A percentile compares a stretch with the other conserved stretches of the same genome.
Conservation (phyloP, 2,888 invertebrate species). For the Philhelius pedissequus region DNA sequence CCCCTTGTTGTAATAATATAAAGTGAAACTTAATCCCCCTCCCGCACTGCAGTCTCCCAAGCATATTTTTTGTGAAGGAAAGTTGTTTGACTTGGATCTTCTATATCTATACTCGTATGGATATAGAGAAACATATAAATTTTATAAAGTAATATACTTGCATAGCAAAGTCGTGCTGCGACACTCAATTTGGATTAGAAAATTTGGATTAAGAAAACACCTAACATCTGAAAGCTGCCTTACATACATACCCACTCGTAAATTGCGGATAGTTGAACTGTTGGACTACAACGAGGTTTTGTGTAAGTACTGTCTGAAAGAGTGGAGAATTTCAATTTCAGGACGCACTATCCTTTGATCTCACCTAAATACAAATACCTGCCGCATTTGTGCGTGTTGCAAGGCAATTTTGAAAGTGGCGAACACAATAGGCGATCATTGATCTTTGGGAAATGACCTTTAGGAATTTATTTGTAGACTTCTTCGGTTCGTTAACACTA, state of each 20-base stretch:
- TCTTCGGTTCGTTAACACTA: not conserved
- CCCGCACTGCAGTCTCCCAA: not conserved
- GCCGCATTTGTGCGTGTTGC: constrained; percentile 2
- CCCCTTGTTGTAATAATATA: constrained; percentile 49
- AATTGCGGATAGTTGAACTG: not conserved
- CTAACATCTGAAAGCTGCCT: not conserved
- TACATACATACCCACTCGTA: no score
- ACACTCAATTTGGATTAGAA: constrained; percentile 53
- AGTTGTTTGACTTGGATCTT: constrained; percentile 56
- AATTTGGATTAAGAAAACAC: constrained; percentile 37
- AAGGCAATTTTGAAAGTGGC: constrained; percentile 24
- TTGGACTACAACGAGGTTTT: constrained; percentile 13
- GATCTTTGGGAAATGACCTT: constrained; percentile 31
- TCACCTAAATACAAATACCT: constrained; percentile 35
- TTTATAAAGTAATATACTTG: not conserved
- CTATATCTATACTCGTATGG: no score
- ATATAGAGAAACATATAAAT: not conserved
- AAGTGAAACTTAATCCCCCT: constrained; percentile 54
- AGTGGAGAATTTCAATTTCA: not conserved
- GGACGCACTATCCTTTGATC: not conserved
- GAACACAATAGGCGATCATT: constrained; percentile 33
- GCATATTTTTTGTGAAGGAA: constrained; percentile 45
- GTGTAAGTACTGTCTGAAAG: constrained; percentile 40
- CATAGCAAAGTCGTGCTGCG: constrained; percentile 9
- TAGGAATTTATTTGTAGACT: constrained; percentile 1